phyloP scores from a whole-genome alignment of 2,797 vertebrate species.

The Threskiornis aethiopicus region DNA sequence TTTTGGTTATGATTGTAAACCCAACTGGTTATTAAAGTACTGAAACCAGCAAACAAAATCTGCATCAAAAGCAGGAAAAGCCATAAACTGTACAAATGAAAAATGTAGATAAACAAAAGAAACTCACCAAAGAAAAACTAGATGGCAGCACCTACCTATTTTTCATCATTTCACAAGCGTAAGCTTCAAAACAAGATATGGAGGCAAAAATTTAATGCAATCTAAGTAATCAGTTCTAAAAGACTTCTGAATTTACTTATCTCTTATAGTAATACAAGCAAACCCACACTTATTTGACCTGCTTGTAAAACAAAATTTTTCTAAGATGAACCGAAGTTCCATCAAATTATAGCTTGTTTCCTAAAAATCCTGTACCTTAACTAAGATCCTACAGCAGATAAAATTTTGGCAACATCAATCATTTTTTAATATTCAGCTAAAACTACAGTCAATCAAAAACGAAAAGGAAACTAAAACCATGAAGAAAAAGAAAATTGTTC shows the following conservation, averaged over 20 bases:
- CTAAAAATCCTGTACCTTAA: background rate
- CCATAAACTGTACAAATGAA: background rate
- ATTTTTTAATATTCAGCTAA: background rate
- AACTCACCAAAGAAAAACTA: conserved; percentile 46
- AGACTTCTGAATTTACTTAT: background rate
- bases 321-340: background rate
- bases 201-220: background rate
- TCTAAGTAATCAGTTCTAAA: background rate
- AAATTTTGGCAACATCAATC: background rate
- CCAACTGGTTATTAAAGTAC: background rate
- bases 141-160: conserved; percentile 67
- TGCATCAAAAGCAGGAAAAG: background rate
- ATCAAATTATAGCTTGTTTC: background rate
- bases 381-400: background rate
- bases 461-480: background rate
- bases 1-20: background rate
- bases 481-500: background rate
- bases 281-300: background rate
- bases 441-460: background rate
- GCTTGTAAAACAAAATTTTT: background rate
- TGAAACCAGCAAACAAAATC: background rate
- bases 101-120: background rate
- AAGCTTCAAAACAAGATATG: background rate
- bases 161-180: background rate
- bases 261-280: background rate